Conservation (phyloP, 2,888 invertebrate species). For the Pollenia labialis region DNA sequence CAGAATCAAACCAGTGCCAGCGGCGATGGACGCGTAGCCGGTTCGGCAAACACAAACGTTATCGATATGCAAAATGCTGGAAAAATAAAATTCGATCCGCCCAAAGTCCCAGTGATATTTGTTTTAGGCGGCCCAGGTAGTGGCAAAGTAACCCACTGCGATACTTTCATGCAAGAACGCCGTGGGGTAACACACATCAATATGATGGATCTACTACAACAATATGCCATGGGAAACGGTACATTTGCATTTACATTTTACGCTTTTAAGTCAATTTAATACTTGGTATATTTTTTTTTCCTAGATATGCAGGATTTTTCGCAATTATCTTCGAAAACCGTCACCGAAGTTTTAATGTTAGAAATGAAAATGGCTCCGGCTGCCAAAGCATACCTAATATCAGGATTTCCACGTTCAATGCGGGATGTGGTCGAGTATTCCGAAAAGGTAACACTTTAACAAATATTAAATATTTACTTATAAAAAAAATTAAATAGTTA, state of each 20-base stretch:
- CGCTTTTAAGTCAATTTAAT: neutral
- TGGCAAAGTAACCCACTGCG: conserved; percentile 99
- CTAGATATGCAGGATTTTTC: conserved; percentile 95
- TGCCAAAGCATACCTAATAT: conserved; percentile 94
- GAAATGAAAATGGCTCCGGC: conserved; percentile 97
- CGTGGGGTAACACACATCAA: conserved; percentile 94
- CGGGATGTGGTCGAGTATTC: conserved; percentile 95
- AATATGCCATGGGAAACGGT: conserved; percentile 95
- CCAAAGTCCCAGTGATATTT: conserved; percentile 94
- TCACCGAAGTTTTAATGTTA: conserved; percentile 94
- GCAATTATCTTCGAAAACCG: conserved; percentile 92
- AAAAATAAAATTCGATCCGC: conserved; percentile 93
- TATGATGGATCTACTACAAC: conserved; percentile 95
- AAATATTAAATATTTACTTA: neutral
- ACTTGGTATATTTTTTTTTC: neutral
- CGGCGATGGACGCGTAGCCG: conserved; percentile 73
- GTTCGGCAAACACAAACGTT: conserved; percentile 86
- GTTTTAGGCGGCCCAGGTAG: conserved; percentile 97
- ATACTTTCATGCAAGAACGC: conserved; percentile 94
- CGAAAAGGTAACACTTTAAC: conserved; percentile 89
- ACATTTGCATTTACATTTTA: conserved; percentile 74
- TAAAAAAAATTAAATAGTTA: too few relatives aligned
- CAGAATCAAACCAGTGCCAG: conserved; percentile 79
- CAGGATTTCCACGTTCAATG: conserved; percentile 96
- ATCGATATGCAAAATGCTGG: conserved; percentile 92